Percentiles rank a stretch among this genome's conserved stretches.
phyloP scores from a whole-genome alignment of 2,888 invertebrate species.

The Gryllus longicercus region DNA sequence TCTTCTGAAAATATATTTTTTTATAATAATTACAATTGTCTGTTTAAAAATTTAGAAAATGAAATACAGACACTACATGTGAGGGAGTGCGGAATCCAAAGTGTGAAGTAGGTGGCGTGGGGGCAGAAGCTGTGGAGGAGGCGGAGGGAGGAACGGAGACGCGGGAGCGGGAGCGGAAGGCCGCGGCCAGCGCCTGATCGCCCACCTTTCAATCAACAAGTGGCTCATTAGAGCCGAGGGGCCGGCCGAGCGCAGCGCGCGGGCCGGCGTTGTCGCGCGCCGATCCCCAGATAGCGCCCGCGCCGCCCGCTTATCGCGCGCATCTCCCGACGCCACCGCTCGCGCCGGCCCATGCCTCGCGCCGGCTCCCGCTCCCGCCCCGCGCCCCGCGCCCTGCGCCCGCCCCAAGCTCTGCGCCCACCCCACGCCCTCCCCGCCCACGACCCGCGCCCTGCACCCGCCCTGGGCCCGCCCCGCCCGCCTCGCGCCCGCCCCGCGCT shows the following conservation, averaged over 20 bases:
- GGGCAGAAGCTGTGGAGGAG: no score
- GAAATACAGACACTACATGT: no score
- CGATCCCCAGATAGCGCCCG: background rate
- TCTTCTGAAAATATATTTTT: no score
- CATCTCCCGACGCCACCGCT: background rate
- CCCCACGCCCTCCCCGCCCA: background rate
- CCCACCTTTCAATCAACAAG: slow-evolving; percentile 10
- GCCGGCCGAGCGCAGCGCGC: background rate
- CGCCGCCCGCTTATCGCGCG: background rate
- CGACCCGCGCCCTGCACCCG: background rate
- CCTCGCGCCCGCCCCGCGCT: background rate
- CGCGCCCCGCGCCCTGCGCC: background rate
- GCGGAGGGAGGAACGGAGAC: background rate
- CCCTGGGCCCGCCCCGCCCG: background rate
- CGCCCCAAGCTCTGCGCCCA: background rate
- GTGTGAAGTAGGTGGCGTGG: no score
- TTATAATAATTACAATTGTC: no score
- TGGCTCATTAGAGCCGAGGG: background rate
- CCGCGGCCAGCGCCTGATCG: background rate
- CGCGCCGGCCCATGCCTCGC: background rate
- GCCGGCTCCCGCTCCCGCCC: background rate
- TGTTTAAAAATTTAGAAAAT: no score
- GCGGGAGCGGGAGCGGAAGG: background rate
- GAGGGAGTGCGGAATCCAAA: no score
- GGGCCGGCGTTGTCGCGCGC: background rate